These are phyloP conservation scores for Pseudopleuronectes americanus DNA, from an alignment of 2,797 vertebrate species.

Conservation along the genomic window DNA sequence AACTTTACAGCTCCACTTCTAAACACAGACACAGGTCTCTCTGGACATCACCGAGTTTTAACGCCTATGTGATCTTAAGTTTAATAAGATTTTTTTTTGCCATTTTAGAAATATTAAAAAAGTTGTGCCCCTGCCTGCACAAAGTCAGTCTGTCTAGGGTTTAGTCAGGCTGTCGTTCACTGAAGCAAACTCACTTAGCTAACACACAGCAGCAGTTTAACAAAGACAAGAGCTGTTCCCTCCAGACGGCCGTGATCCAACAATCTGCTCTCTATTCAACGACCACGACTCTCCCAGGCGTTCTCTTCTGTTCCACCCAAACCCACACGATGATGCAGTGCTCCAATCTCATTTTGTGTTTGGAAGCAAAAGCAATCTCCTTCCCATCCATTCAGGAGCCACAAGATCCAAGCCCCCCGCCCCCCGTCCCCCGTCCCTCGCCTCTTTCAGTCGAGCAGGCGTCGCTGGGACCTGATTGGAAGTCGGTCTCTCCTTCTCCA, in stretches of 20 bases:
- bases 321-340: neutral
- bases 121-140: neutral
- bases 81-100: neutral
- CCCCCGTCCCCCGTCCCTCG: neutral
- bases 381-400: slow-evolving; percentile 5
- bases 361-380: slow-evolving; percentile 43
- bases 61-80: neutral
- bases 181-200: neutral
- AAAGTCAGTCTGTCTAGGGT: neutral
- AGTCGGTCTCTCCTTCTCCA: slow-evolving; percentile 24
- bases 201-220: neutral
- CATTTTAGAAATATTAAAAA: neutral
- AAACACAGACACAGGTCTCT: neutral
- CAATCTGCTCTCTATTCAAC: slow-evolving; percentile 42
- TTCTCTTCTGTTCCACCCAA: slow-evolving; percentile 12
- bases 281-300: slow-evolving; percentile 18
- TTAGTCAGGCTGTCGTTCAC: neutral
- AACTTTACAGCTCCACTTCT: neutral
- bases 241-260: neutral
- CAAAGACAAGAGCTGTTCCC: slow-evolving; percentile 35
- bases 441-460: slow-evolving; percentile 30
- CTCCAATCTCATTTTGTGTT: slow-evolving; percentile 38
- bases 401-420: neutral
- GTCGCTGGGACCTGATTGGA: slow-evolving; percentile 7
- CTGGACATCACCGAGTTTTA: neutral